Evolutionary conservation across 2,888 invertebrate species (phyloP).

Genomic region (Neoitamus cyanurus): DNA sequence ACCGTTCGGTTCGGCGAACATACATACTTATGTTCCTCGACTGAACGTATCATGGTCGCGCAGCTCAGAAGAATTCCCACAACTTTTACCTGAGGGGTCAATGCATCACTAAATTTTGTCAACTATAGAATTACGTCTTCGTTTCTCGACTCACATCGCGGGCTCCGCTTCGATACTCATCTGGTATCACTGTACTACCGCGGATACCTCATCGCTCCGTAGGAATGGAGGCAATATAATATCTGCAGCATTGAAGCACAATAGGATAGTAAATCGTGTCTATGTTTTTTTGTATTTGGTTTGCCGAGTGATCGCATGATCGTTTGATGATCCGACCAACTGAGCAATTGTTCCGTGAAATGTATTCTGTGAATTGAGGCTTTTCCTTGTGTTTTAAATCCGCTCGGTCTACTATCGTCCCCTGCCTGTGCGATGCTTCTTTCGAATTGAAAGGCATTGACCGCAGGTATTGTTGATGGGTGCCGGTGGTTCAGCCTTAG

Average conservation of each 20-base stretch:
- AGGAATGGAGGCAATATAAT: background rate
- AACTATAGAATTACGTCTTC: slow-evolving; percentile 19
- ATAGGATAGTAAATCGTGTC: slow-evolving; percentile 27
- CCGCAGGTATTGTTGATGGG: slow-evolving; percentile 20
- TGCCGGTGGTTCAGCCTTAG: background rate
- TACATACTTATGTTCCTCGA: background rate
- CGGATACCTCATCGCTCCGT: background rate
- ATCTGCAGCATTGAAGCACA: slow-evolving; percentile 18
- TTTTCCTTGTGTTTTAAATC: slow-evolving; percentile 7
- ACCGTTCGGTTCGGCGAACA: background rate
- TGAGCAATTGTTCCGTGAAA: slow-evolving; percentile 40
- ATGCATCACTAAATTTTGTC: slow-evolving; percentile 32
- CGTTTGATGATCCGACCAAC: slow-evolving; percentile 30
- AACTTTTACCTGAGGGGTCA: slow-evolving; percentile 31
- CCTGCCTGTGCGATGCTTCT: background rate
- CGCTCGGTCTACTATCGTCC: background rate
- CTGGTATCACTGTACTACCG: background rate
- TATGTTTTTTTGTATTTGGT: slow-evolving; percentile 1
- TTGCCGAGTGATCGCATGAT: background rate
- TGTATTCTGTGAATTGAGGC: slow-evolving; percentile 35
- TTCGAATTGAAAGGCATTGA: slow-evolving; percentile 30
- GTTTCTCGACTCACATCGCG: background rate
- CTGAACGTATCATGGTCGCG: background rate
- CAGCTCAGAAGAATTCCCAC: slow-evolving; percentile 14
- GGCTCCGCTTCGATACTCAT: slow-evolving; percentile 4